Percentiles rank a stretch among this genome's conserved stretches.
phyloP scores from a whole-genome alignment of 1,140 invertebrate species.

The Aphelinus atriplicis region DNA sequence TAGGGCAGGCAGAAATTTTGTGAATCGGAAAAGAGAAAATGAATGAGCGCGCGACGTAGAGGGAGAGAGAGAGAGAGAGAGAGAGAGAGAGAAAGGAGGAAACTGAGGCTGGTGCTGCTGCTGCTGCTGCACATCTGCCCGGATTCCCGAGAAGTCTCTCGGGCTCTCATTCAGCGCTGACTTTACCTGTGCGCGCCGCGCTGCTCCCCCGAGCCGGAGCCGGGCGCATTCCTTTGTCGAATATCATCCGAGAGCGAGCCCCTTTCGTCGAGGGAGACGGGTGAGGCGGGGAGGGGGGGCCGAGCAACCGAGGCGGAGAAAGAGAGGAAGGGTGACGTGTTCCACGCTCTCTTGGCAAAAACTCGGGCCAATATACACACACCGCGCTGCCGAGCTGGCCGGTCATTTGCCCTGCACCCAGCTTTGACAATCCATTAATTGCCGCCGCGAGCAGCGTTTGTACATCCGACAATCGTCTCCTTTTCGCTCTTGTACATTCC shows the following conservation, averaged over 20 bases:
- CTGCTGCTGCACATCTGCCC: conserved; percentile 51
- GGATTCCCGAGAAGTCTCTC: conserved; percentile 51
- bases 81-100: neutral
- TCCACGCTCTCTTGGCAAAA: no score
- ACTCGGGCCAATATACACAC: conserved; percentile 22
- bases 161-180: conserved; percentile 51
- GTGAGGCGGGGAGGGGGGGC: neutral
- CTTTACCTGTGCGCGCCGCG: conserved; percentile 52
- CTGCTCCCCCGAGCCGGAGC: neutral
- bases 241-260: conserved; percentile 44
- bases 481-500: conserved; percentile 4
- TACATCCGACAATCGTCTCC: neutral
- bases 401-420: no score
- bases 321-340: conserved; percentile 34
- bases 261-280: conserved; percentile 21
- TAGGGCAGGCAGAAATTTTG: conserved; percentile 19
- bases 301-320: conserved; percentile 7
- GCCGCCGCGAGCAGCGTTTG: neutral
- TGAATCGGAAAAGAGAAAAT: conserved; percentile 26
- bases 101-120: neutral
- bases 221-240: conserved; percentile 53
- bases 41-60: conserved; percentile 9
- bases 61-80: neutral
- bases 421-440: conserved; percentile 29
- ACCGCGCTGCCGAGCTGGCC: neutral